Evolutionary conservation across 2,113 vertebrate species (phyloP).

Genomic region (Hydrochoerus hydrochaeris): DNA sequence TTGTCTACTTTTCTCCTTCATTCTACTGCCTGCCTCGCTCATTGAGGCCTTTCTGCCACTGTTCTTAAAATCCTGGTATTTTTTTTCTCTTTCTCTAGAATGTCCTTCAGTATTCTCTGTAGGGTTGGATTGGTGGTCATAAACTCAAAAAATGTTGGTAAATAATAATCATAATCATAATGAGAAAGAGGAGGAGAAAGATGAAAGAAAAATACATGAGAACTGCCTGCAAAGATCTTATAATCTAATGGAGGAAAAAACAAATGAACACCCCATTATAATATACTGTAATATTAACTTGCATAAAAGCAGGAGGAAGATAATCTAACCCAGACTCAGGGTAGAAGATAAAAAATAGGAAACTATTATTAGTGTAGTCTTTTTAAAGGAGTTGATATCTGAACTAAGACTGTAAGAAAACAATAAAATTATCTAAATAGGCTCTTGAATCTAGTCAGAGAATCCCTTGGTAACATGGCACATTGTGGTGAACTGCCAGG

Average conservation of each 20-base stretch:
- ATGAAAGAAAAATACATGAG: neutral
- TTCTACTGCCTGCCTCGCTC: no score
- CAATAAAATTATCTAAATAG: neutral
- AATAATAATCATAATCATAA: neutral
- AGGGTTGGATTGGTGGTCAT: no score
- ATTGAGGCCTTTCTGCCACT: no score
- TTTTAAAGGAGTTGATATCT: neutral
- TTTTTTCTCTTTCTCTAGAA: no score
- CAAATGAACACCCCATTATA: neutral
- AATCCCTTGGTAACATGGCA: neutral
- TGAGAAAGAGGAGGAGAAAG: neutral
- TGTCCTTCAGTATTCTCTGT: no score
- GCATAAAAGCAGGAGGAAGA: neutral
- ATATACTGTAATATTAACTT: neutral
- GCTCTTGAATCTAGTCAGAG: neutral
- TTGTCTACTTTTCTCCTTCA: no score
- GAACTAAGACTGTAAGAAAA: neutral
- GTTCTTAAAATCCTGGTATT: no score
- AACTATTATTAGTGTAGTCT: accelerated
- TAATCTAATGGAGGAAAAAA: neutral
- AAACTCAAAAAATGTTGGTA: neutral
- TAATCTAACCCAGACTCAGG: neutral
- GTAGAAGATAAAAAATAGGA: neutral
- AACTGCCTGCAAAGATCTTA: neutral
- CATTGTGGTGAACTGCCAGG: neutral